Percentiles rank a stretch among this genome's conserved stretches.
phyloP scores from a whole-genome alignment of 2,797 vertebrate genomes.

The Pseudomugil gertrudae region DNA sequence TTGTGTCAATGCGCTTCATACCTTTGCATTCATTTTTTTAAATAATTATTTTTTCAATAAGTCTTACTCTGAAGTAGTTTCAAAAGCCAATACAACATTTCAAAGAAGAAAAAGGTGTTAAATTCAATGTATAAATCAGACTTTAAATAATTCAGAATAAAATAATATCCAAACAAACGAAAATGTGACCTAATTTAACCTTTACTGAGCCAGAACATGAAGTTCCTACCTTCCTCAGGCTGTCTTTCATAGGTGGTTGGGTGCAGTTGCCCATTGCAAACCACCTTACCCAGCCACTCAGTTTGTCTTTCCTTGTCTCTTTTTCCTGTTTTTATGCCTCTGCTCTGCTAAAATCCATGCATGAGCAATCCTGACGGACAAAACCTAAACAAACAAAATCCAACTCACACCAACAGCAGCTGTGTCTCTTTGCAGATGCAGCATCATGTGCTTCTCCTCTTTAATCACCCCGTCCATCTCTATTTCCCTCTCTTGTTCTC shows the following conservation, averaged over 20 bases:
- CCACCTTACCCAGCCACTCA: not conserved
- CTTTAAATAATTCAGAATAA: not conserved
- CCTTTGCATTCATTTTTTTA: too few relatives aligned
- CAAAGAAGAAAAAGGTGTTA: not conserved
- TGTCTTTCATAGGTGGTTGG: constrained; percentile 82
- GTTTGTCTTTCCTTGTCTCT: not conserved
- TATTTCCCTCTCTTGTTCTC: constrained; percentile 2
- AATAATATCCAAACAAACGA: not conserved
- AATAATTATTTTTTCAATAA: not conserved
- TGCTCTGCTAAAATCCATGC: constrained; percentile 32
- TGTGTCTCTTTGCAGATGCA: constrained; percentile 21
- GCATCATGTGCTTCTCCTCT: constrained; percentile 25
- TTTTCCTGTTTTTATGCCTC: not conserved
- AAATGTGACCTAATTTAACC: not conserved
- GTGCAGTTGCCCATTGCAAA: constrained; percentile 90
- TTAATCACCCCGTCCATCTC: constrained; percentile 40
- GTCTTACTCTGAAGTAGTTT: not conserved
- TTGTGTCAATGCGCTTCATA: not conserved
- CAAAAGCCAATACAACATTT: not conserved
- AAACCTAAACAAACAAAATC: constrained; percentile 9
- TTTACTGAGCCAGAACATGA: not conserved
- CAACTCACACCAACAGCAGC: constrained; percentile 7
- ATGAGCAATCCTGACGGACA: constrained; percentile 5
- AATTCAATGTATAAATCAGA: too few relatives aligned
- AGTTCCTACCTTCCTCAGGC: constrained; percentile 76